A percentile compares a stretch with the other conserved stretches of the same genome.
phyloP scores from a whole-genome alignment of 2,888 invertebrate species.

The Ectobius pallidus region DNA sequence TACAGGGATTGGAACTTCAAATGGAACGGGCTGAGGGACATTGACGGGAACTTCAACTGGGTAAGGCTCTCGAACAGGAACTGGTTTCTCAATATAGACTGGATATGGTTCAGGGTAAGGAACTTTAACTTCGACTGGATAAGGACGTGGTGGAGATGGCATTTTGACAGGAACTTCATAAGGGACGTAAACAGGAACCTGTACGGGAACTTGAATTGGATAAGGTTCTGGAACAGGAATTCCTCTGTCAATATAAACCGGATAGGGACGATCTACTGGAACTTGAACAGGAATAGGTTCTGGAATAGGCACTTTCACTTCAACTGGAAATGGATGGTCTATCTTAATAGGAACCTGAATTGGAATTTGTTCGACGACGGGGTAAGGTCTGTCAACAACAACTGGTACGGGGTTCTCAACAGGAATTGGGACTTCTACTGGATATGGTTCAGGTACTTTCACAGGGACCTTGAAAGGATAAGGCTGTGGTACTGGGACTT shows the following conservation, averaged over 20 bases:
- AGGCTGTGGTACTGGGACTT: conserved; percentile 25
- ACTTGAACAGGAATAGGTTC: conserved; percentile 64
- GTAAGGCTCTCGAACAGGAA: conserved; percentile 57
- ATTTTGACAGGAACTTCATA: conserved; percentile 64
- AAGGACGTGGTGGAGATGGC: conserved; percentile 60
- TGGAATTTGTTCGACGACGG: conserved; percentile 54
- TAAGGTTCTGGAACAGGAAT: conserved; percentile 62
- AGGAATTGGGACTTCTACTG: conserved; percentile 29
- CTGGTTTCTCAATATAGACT: conserved; percentile 66
- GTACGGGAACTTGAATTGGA: conserved; percentile 61
- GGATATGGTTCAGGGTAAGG: conserved; percentile 72
- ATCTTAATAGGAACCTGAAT: conserved; percentile 1
- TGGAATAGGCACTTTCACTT: conserved; percentile 73
- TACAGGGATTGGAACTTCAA: no score
- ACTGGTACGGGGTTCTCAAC: conserved; percentile 55
- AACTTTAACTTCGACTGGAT: conserved; percentile 67
- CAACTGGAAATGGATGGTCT: conserved; percentile 25
- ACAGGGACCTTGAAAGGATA: conserved; percentile 46
- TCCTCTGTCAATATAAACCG: conserved; percentile 50
- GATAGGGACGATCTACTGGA: conserved; percentile 57
- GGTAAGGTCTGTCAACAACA: conserved; percentile 52
- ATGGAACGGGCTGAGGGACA: conserved; percentile 54
- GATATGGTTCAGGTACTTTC: conserved; percentile 55
- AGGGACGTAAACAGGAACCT: conserved; percentile 42
- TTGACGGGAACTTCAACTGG: conserved; percentile 74